Evolutionary conservation across 2,797 vertebrate species (phyloP).

Genomic region (Distichodus sexfasciatus): DNA sequence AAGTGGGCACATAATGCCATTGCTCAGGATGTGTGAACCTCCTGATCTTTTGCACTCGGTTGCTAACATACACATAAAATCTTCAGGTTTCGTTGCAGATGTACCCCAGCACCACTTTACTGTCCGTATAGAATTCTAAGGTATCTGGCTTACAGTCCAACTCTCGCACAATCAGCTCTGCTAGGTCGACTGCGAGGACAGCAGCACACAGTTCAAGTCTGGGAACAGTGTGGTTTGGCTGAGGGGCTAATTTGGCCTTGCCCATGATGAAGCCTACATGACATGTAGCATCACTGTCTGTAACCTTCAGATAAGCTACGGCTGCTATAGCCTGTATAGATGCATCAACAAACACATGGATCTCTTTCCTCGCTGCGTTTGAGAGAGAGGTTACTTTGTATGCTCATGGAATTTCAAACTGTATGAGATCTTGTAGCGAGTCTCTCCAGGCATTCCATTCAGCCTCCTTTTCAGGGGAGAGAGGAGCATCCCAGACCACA

Average conservation of each 20-base stretch:
- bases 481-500: background rate
- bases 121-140: background rate
- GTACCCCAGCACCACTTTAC: background rate
- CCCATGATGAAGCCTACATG: background rate
- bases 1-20: constrained; percentile 31
- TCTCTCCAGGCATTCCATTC: background rate
- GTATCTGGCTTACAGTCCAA: background rate
- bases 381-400: background rate
- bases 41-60: constrained; percentile 33
- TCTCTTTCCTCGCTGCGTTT: background rate
- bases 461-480: background rate
- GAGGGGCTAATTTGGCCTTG: background rate
- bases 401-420: background rate
- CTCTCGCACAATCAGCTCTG: background rate
- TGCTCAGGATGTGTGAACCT: constrained; percentile 33
- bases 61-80: constrained; percentile 37
- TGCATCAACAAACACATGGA: background rate
- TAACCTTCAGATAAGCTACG: background rate
- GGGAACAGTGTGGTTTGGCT: background rate
- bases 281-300: background rate
- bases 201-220: background rate
- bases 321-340: background rate
- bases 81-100: constrained; percentile 14
- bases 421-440: background rate
- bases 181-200: background rate